These are phyloP conservation scores for Dorcus parallelipipedus DNA, from an alignment of 2,888 invertebrate genomes.

Conservation along the genomic window DNA sequence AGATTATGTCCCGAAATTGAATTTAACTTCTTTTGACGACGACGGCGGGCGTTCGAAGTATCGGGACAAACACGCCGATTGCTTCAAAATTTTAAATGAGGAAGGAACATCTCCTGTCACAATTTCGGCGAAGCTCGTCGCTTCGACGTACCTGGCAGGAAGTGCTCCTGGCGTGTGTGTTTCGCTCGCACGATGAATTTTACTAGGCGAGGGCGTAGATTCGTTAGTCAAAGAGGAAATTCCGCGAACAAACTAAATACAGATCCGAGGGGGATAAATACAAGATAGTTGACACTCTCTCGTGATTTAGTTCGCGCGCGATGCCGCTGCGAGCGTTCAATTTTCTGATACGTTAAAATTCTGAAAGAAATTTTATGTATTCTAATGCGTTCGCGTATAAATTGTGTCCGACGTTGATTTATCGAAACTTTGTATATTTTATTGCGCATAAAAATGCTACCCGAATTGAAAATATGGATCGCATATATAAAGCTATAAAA, in stretches of 20 bases:
- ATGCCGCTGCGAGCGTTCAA: constrained; percentile 2
- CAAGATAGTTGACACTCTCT: constrained; percentile 8
- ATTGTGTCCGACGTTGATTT: too few species aligned
- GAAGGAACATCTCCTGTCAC: constrained; percentile 16
- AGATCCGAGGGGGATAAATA: constrained; percentile 24
- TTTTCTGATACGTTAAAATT: constrained; percentile 4
- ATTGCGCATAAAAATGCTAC: not conserved
- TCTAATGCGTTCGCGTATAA: too few species aligned
- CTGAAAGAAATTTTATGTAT: too few species aligned
- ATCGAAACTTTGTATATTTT: too few species aligned
- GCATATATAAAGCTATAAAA: not conserved
- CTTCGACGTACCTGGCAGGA: not conserved
- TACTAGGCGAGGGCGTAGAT: constrained; percentile 21
- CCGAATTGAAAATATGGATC: not conserved
- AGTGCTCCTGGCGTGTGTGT: constrained; percentile 11
- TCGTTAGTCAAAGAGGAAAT: constrained; percentile 33
- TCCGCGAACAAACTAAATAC: constrained; percentile 25
- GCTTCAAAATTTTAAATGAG: constrained; percentile 29
- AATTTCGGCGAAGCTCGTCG: not conserved
- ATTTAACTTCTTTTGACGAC: constrained; percentile 30
- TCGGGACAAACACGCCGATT: constrained; percentile 26
- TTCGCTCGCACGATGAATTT: not conserved
- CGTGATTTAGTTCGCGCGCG: constrained; percentile 1
- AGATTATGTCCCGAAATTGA: constrained; percentile 36
- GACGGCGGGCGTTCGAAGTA: constrained; percentile 15